Conservation (phyloP, 2,888 invertebrate genomes). For the Caenorhabditis sp. region DNA sequence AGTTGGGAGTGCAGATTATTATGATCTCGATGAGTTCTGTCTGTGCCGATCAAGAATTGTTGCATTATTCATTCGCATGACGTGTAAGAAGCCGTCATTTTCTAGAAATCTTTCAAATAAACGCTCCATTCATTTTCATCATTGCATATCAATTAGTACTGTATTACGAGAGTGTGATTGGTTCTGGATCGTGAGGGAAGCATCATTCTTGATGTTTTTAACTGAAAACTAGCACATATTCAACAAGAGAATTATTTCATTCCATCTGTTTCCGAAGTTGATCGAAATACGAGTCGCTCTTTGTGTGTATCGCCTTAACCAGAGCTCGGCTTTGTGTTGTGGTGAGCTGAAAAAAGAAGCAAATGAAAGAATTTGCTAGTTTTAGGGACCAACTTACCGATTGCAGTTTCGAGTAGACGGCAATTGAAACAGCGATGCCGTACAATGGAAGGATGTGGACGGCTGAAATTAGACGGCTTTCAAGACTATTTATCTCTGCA, state of each 20-base stretch:
- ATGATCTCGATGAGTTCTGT: no score
- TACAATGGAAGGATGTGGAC: constrained; percentile 34
- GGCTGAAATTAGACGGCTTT: neutral
- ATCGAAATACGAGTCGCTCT: constrained; percentile 1
- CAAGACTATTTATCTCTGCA: no score
- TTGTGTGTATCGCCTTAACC: neutral
- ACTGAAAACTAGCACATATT: no score
- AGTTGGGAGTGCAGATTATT: no score
- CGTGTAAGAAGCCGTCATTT: no score
- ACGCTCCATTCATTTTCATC: neutral
- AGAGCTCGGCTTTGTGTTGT: neutral
- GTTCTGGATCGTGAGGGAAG: no score
- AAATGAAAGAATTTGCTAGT: neutral
- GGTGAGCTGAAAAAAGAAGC: neutral
- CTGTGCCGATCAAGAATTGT: no score
- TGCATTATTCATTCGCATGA: no score
- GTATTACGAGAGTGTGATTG: constrained; percentile 25
- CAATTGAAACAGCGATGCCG: constrained; percentile 12
- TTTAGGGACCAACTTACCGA: neutral
- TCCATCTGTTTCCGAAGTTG: constrained; percentile 12
- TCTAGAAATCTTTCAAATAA: neutral
- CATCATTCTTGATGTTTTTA: no score
- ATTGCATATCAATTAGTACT: neutral
- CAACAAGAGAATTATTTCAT: neutral
- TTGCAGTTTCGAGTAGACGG: constrained; percentile 9